Evolutionary conservation across 1,140 invertebrate genomes (phyloP), one percentile per base, ranked within the genome.

Genomic region (Hyles vespertilio): DNA sequence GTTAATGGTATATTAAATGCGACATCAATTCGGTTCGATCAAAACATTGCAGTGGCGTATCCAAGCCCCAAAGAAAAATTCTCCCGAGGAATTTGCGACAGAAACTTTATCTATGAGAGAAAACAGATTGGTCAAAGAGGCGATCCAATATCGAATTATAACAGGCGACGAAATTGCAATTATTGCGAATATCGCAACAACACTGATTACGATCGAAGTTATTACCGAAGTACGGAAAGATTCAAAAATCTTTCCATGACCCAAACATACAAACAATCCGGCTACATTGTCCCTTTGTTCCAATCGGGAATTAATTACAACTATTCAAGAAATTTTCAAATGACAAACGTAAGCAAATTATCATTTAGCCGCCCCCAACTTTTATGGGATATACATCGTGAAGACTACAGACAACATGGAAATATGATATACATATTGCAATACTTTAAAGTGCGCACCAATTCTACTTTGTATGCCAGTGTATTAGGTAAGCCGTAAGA

Each of bases 381-480:
- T 7, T 56, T 43, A 32, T 47, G 33, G 33, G 47, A 47, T 36
- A 7, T 49, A 10, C 11, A 3, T 22, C 33, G 9, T 47, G 22
- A 56, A 11, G 2, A 34, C 10, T 33, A 34, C 45, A 0, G n/a
- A 33, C 8, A 51, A 48, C 46, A 48, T 32, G 54, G 55, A 51
- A 59, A 56, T 22, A 22, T 22, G 8, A 65, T 79, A 11, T 65
- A 77, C 54, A 8, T 83, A 3, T 48, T 85, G 3, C 85, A 88
- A 51, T 83, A 81, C 64, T 88, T 87, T 48, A 88, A 88, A 79
- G 74, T 80, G 3, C 70, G 81, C 8, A 48, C 57, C 6, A 88
- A 88, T 67, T 81, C 82, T 11, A 84, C 81, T 3, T 59, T 88
- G 8, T 88, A 81, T 59, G 79, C 68, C 5, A 58, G 64, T 59